A percentile compares a stretch with the other conserved stretches of the same genome.
phyloP scores from a whole-genome alignment of 1,140 invertebrate genomes.

The Heliconius nattereri region DNA sequence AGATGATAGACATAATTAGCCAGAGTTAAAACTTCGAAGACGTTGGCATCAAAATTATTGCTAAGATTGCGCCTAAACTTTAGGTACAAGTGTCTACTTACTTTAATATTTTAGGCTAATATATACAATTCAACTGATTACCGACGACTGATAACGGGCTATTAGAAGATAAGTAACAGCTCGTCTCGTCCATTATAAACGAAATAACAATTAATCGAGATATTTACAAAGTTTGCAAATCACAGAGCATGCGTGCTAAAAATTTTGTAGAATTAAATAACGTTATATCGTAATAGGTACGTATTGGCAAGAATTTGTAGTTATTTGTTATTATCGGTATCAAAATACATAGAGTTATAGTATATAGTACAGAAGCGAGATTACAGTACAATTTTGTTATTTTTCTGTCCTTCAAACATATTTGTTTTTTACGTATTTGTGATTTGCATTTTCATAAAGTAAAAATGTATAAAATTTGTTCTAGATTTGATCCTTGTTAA shows the following conservation, averaged over 20 bases:
- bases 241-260: constrained; percentile 71
- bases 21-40: constrained; percentile 67
- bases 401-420: neutral
- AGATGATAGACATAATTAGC: constrained; percentile 54
- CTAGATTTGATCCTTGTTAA: constrained; percentile 23
- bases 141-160: constrained; percentile 53
- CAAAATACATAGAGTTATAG: neutral
- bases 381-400: neutral
- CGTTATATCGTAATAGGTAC: constrained; percentile 53
- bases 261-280: constrained; percentile 52
- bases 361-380: neutral
- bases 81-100: constrained; percentile 80
- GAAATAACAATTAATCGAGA: constrained; percentile 79
- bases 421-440: constrained; percentile 14
- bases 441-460: constrained; percentile 34
- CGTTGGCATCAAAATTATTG: constrained; percentile 79
- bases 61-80: constrained; percentile 71
- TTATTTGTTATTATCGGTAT: neutral
- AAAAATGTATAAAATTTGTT: constrained; percentile 25
- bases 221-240: constrained; percentile 79
- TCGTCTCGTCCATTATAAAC: constrained; percentile 73
- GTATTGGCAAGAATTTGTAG: constrained; percentile 58
- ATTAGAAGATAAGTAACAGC: constrained; percentile 66
- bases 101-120: constrained; percentile 68
- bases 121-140: constrained; percentile 75